Base-by-base conservation (phyloP, 2,888 invertebrate species). In the Tipula lateralis region DNA sequence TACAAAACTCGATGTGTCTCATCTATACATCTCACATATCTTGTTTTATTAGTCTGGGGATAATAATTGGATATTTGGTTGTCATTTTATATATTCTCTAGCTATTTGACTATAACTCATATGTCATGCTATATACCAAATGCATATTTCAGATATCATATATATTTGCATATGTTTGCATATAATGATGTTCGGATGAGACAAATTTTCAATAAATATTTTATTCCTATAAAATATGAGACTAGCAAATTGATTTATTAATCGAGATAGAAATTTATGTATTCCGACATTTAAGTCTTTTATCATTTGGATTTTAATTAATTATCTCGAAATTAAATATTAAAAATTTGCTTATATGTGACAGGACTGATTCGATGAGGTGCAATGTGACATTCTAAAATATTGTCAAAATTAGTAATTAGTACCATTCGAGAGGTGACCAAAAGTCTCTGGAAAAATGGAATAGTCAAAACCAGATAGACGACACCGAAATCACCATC, bases 51-150 rank as follows among this genome's bases (percentile, higher is more conserved):
- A 24, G 66, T 66, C 66, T 66, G 66, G 66, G 66, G 66, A 66
- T 66, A 66, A 66, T 66, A 66, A 66, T 66, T 66, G 66, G 66
- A 66, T 66, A 66, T 66, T 66, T 66, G 66, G 66, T 66, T 66
- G 66, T 24, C 66, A 66, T 66, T 66, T 66, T 66, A 66, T 19
- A 24, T 66, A 24, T 66, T 66, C 66, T 66, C 66, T 66, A 24
- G 66, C 66, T 66, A 66, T 66, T 66, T 24, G 24, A 24, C 66
- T 24, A 66, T 66, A 66, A 66, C 24, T 66, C 66, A 66, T 66
- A 66, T 39, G 39, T 13, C 6, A 66, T 66, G 66, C 9, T 66
- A 66, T 66, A 19, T 2, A 9, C 24, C 2, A 24, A 19, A 1
- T 6, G n/a, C 19, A 50, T 50, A 50, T 5, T 44, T 16, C n/a